Evolutionary conservation across 1,140 invertebrate genomes (phyloP), one percentile per base, ranked within the genome.

Genomic region (Notospermus geniculatus): DNA sequence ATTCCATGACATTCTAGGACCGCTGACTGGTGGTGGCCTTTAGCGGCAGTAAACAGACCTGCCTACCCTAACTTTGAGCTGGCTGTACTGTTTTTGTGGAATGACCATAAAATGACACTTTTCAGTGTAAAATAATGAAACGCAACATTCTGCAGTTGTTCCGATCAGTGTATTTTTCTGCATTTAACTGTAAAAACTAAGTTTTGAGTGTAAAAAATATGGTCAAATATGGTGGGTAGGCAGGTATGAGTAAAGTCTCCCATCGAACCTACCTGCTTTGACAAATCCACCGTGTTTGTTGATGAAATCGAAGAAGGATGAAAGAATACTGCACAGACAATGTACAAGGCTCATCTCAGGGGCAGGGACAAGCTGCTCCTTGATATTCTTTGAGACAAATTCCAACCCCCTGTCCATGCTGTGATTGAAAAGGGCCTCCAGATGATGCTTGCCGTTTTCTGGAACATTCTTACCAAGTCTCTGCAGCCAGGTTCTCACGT

Each of bases 331-430:
- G 70, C 79, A 80, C 19, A 80, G 58, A 55, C 67, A 70, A 28
- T 62, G 65, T 7, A 80, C 63, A n/a, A 76, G 66, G 56, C 68
- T 73, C 58, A 77, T 66, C 27, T 76, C 71, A 17, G 77, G 73
- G 1, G 68, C 71, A 0, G 69, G 61, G 15, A 80, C 63, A 54
- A 67, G 65, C 36, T 74, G 75, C 53, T 70, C 69, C 54, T 71
- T 66, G 2, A 62, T 50, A 54, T 74, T 59, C 43, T 72, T 70
- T 9, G 63, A 57, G 25, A 75, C 59, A 67, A 81, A 88, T 85
- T 27, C 76, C 62, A 52, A 88, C 76, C 43, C 86, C 85, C 67
- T 84, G 71, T 88, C 85, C 1, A 91, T 82, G 56, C 86, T 85
- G 43, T 74, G 81, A 1, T 84, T 75, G 70, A 91, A 90, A 2